Percentiles rank a stretch among this genome's conserved stretches.
Evolutionary conservation across 1,140 invertebrate species (phyloP).

Genomic region (Drosophila repleta): DNA sequence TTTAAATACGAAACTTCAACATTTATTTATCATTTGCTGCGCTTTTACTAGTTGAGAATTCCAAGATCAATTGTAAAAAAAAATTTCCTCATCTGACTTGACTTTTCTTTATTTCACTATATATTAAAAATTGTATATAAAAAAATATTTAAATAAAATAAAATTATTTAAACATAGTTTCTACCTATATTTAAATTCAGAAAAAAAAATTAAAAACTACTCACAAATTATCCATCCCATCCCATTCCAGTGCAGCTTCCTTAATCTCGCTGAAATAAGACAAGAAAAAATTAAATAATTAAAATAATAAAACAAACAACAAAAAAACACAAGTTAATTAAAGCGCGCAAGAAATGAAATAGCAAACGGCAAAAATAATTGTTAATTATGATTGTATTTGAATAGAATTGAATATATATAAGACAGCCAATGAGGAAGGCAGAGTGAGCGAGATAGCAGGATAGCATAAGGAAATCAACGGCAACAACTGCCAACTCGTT

Average conservation of each 20-base stretch:
- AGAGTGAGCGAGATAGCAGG: not conserved
- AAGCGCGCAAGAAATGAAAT: not conserved
- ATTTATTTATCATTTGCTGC: too few species aligned
- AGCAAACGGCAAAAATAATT: conserved; percentile 18
- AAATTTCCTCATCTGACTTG: too few species aligned
- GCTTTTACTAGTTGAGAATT: too few species aligned
- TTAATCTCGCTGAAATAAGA: conserved; percentile 10
- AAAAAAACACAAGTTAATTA: conserved; percentile 9
- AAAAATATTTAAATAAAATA: too few species aligned
- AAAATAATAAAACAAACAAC: conserved; percentile 5
- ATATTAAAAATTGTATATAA: too few species aligned
- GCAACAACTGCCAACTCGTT: conserved; percentile 33
- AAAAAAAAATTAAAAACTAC: too few species aligned
- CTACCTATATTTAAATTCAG: not conserved
- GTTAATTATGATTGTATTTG: conserved; percentile 14
- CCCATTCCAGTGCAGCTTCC: conserved; percentile 8
- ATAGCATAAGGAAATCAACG: conserved; percentile 36
- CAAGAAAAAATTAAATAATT: not conserved
- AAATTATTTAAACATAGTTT: too few species aligned
- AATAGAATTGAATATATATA: conserved; percentile 19
- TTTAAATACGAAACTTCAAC: too few species aligned
- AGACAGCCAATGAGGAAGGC: not conserved
- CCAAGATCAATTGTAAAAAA: too few species aligned
- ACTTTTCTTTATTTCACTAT: too few species aligned
- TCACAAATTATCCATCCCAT: too few species aligned